A percentile compares a stretch with the other conserved stretches of the same genome.
These are phyloP conservation scores for Rattus rattus DNA, from an alignment of 2,113 vertebrate genomes.

Conservation along the genomic window DNA sequence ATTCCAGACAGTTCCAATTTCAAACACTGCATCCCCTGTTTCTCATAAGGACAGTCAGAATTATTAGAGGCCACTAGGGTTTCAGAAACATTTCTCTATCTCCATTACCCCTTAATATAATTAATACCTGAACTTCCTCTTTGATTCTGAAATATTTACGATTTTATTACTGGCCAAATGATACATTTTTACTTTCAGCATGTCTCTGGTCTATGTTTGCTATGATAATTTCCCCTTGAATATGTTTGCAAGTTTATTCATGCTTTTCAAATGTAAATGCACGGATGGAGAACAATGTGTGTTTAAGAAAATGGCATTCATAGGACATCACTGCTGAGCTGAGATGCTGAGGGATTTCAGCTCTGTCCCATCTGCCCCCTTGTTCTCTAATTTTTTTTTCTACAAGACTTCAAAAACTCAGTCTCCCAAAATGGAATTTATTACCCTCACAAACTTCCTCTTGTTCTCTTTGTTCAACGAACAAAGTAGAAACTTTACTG, in stretches of 20 bases:
- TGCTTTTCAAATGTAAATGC: constrained; percentile 75
- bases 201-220: constrained; percentile 35
- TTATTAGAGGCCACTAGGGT: constrained; percentile 23
- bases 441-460: not conserved
- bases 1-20: constrained; percentile 18
- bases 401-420: constrained; percentile 9
- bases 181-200: constrained; percentile 65
- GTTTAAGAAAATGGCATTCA: constrained; percentile 63
- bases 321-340: constrained; percentile 53
- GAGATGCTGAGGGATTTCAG: constrained; percentile 12
- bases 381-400: not conserved
- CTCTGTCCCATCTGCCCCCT: not conserved
- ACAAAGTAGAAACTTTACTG: not conserved
- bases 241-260: constrained; percentile 60
- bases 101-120: constrained; percentile 31
- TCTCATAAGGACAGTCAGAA: constrained; percentile 26
- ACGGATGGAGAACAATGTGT: constrained; percentile 30
- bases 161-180: constrained; percentile 55
- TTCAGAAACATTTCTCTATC: constrained; percentile 36
- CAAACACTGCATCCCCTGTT: not conserved
- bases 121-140: constrained; percentile 43
- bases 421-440: constrained; percentile 31
- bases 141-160: constrained; percentile 49
- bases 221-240: constrained; percentile 65
- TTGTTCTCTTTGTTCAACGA: constrained; percentile 20